Base-by-base conservation (phyloP, 2,888 invertebrate species). In the Corythucha ciliata region DNA sequence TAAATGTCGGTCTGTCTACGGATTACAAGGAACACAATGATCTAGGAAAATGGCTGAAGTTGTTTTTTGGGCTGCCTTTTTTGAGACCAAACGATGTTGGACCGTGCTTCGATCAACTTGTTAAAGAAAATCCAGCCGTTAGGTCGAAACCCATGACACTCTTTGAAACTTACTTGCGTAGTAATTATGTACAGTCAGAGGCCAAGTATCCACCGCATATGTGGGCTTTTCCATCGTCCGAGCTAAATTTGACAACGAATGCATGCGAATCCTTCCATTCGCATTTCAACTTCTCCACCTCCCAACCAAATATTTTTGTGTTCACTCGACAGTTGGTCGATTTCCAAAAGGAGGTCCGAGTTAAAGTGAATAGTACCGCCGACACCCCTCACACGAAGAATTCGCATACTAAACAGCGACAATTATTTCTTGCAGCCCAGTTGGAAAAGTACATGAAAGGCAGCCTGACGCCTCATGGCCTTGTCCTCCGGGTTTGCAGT, bases 11-110 rank as follows among this genome's bases (percentile, higher is more conserved):
- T 33, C 34, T 45, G 32, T 33, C 27, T n/a, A 34, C 24, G 40
- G 27, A 39, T 47, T 55, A 49, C 34, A 44, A 42, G 42, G 48
- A 52, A 32, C 33, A 52, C 37, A 52, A 37, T 24, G 47, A 46
- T 36, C 24, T 47, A 37, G 29, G 52, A 37, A 25, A 40, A n/a
- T 45, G 45, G 45, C 25, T 45, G 20, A 33, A 45, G 18, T 44
- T n/a, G n/a, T n/a, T n/a, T n/a, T n/a, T n/a, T n/a, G n/a, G n/a
- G n/a, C n/a, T n/a, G n/a, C n/a, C n/a, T n/a, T n/a, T n/a, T 37
- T 42, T 20, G 26, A 39, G 18, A 25, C 42, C n/a, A 27, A 42
- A 22, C 25, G n/a, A 42, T 42, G 42, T 42, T 24, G 14, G 26
- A 4, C 14, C 25, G 10, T 42, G 42, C 24, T 42, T 20, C 22